Percentiles rank a stretch among this genome's conserved stretches.
Evolutionary conservation across 2,888 invertebrate species (phyloP).

Genomic region (Ischnura elegans): DNA sequence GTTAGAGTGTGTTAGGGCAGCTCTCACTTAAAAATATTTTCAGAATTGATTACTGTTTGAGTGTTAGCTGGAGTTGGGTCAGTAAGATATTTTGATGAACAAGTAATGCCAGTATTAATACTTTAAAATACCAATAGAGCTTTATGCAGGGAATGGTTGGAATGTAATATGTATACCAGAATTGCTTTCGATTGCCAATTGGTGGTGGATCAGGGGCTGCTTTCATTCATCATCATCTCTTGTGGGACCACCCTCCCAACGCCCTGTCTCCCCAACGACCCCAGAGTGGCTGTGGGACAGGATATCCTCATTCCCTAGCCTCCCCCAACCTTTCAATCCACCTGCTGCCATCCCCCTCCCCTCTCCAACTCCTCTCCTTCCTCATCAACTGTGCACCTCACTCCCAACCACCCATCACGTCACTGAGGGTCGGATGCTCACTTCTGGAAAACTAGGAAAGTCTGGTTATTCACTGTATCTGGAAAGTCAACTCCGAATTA

Average conservation of each 20-base stretch:
- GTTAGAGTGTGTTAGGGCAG: no score
- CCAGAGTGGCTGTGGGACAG: conserved; percentile 36
- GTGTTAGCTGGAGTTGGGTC: no score
- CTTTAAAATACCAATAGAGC: no score
- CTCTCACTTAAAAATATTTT: no score
- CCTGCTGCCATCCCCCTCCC: conserved; percentile 5
- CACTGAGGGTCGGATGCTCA: not conserved
- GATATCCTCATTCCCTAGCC: conserved; percentile 63
- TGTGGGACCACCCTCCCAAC: conserved; percentile 1
- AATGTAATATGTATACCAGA: not conserved
- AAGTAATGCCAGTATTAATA: no score
- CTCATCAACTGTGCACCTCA: not conserved
- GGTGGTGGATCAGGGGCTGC: not conserved
- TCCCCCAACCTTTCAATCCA: not conserved
- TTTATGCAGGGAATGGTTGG: no score
- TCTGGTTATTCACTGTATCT: no score
- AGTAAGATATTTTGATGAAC: no score
- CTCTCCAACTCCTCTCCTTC: not conserved
- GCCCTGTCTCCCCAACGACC: conserved; percentile 9
- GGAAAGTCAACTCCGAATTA: no score
- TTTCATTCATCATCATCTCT: conserved; percentile 56
- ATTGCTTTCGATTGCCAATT: not conserved
- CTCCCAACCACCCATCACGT: not conserved
- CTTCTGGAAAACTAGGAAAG: no score
- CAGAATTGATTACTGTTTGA: no score